Conservation (phyloP, 2,797 vertebrate genomes). For the Buphagus erythrorhynchus region DNA sequence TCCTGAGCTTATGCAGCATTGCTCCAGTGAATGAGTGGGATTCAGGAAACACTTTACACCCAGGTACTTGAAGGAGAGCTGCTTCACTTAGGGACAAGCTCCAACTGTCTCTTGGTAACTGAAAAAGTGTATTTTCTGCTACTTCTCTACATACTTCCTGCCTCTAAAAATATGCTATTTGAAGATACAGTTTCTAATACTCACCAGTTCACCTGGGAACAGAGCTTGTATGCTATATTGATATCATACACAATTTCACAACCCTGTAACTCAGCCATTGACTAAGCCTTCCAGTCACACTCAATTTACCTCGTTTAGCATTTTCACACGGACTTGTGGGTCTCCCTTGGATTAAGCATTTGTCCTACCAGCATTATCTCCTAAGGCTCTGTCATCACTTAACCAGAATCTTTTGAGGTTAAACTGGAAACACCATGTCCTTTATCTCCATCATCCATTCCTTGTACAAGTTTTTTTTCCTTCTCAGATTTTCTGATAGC, state of each 20-base stretch:
- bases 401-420: neutral
- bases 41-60: neutral
- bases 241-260: neutral
- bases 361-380: neutral
- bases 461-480: neutral
- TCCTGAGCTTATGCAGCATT: neutral
- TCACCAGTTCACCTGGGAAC: neutral
- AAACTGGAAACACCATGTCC: neutral
- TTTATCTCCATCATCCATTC: neutral
- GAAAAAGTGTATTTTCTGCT: neutral
- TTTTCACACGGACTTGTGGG: neutral
- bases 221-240: neutral
- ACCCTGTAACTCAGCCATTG: neutral
- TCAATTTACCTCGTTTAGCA: neutral
- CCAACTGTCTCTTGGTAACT: slow-evolving; percentile 46
- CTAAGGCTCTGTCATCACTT: neutral
- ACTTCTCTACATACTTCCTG: neutral
- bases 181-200: neutral
- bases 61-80: neutral
- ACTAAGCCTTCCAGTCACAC: neutral
- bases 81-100: neutral
- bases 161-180: slow-evolving; percentile 38
- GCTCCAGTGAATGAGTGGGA: neutral
- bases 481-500: neutral
- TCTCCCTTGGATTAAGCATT: neutral